A percentile compares a stretch with the other conserved stretches of the same genome.
These are phyloP conservation scores for Tragelaphus buxtoni DNA, from an alignment of 2,113 vertebrate species.

Conservation along the genomic window DNA sequence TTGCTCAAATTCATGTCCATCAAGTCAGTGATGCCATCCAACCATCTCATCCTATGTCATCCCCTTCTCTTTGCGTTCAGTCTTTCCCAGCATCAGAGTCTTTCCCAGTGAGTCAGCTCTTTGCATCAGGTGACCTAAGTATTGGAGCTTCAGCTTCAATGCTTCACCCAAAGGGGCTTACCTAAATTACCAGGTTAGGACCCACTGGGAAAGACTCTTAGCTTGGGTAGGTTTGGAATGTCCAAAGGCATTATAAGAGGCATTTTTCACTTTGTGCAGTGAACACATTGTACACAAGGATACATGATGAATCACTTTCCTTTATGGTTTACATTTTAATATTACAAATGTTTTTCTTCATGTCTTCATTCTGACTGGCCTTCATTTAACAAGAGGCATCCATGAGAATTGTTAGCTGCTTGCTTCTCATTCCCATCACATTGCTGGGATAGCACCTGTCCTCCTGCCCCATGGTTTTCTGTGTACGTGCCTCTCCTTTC, in stretches of 20 bases:
- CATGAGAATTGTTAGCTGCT: neutral
- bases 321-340: neutral
- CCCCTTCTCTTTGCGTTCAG: neutral
- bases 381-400: neutral
- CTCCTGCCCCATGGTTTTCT: neutral
- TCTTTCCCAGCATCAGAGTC: neutral
- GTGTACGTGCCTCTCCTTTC: neutral
- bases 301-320: neutral
- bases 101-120: neutral
- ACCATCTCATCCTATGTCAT: neutral
- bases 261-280: neutral
- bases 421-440: neutral
- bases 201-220: neutral
- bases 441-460: neutral
- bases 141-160: neutral
- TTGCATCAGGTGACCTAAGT: neutral
- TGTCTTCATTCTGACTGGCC: neutral
- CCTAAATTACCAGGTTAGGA: neutral
- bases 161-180: neutral
- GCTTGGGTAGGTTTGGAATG: neutral
- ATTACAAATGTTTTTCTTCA: neutral
- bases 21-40: neutral
- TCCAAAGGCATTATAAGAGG: neutral
- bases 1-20: neutral
- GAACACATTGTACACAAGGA: neutral